Evolutionary conservation across 2,797 vertebrate genomes (phyloP), one percentile per base, ranked within the genome.

Genomic region (Hapalemur alaotrensis): DNA sequence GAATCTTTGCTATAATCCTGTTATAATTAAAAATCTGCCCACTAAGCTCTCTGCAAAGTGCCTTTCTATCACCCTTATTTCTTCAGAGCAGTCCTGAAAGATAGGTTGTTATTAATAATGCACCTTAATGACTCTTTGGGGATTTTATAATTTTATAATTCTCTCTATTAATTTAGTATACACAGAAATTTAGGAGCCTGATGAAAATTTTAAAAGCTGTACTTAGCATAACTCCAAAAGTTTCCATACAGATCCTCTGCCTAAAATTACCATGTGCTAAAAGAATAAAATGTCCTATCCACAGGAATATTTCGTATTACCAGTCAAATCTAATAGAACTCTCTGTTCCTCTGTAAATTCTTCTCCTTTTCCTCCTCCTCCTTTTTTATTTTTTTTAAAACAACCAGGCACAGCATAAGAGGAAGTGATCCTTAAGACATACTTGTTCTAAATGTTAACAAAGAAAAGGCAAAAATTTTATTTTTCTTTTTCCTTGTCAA

Each of bases 81-180:
- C 82, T 94, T 91, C 54, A 80, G 23, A 90, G 79, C 50, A 94
- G 57, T 84, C 79, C 59, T 85, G 52, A 86, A 96, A 88, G 79
- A 73, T 1, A 95, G 17, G 7, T 78, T 79, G 38, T 54, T 85
- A 76, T 89, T 91, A 81, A 85, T 72, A 93, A 92, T 61, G 61
- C 67, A 94, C 35, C 85, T 78, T 82, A 93, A 59, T 76, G n/a
- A 67, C 54, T 88, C 89, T 85, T 89, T 50, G 50, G 65, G 50
- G 54, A 82, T 88, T 87, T 80, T 28, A 73, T 72, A 85, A 81
- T 78, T 97, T 70, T 67, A 85, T 87, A 94, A 96, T 93, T 87
- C 83, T 88, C 59, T 89, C 35, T 87, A 70, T 35, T 78, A 41
- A 91, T 91, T 91, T 92, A 69, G 88, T 79, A 65, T 75, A 10